Evolutionary conservation across 1,140 invertebrate species (phyloP), one percentile per base, ranked within the genome.

Genomic region (Anoplophora glabripennis): DNA sequence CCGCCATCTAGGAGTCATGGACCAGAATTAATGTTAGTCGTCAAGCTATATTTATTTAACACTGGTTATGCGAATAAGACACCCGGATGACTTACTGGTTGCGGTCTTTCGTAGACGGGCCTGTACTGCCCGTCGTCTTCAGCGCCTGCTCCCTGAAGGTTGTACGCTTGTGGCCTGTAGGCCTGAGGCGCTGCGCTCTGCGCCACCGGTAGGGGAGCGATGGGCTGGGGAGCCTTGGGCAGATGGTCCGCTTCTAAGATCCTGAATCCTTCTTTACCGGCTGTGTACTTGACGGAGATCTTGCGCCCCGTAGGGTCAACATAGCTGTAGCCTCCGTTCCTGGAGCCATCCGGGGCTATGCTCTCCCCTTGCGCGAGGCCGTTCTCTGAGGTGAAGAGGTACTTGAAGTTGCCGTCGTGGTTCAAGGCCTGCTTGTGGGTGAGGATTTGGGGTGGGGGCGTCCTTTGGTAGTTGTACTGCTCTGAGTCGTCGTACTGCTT

Each of bases 251-350:
- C 78, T 63, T 79, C 76, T 9, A 80, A 70, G 14, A 80, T 78
- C 56, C 79, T 79, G 68, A 85, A 86, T 2, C 85, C 84, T 38
- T 84, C 80, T 70, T 86, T 85, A 12, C 85, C 85, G 4, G 85
- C 84, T 4, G 79, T 77, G 64, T 86, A 87, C 67, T 84, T 85
- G 4, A 86, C 79, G 11, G 83, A 83, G 53, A 80, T 79, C 55
- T 76, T 73, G 57, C 72, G 78, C 15, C 81, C 81, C 45, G 74
- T 70, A 12, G 78, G 78, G 61, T 80, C 79, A 1, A 79, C 65
- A 65, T 81, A 81, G 34, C 75, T 53, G 65, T 82, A 82, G 15
- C 77, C 75, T 2, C 86, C 86, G 5, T 81, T 81, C 47, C 84
- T 75, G 14, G 80, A 83, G 2, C 84, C 84, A 66, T 86, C 85